Evolutionary conservation across 2,113 vertebrate genomes (phyloP).

Genomic region (Tragelaphus scriptus): DNA sequence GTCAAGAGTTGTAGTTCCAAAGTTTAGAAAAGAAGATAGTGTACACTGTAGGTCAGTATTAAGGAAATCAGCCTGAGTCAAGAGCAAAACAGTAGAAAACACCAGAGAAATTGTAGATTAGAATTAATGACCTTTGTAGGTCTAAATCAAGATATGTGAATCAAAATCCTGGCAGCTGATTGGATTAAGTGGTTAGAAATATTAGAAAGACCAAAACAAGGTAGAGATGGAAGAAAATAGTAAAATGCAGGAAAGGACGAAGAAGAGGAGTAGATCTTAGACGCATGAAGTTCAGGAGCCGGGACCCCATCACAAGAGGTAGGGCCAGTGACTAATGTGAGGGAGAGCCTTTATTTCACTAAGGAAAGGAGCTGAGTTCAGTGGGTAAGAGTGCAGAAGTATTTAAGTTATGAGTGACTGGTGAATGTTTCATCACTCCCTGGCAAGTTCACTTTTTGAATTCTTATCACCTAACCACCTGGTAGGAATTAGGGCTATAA

Average conservation of each 20-base stretch:
- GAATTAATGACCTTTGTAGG: background rate
- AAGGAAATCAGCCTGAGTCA: background rate
- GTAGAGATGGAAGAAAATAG: background rate
- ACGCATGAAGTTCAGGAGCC: background rate
- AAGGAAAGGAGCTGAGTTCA: background rate
- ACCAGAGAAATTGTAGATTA: background rate
- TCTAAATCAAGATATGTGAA: background rate
- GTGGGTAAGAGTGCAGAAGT: background rate
- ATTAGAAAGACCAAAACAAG: background rate
- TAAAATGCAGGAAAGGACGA: background rate
- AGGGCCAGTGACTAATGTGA: background rate
- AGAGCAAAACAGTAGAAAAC: background rate
- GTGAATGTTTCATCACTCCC: background rate
- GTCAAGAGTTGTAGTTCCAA: background rate
- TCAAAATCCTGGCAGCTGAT: background rate
- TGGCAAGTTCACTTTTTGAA: background rate
- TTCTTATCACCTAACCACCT: background rate
- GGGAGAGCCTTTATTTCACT: background rate
- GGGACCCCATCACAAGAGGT: background rate
- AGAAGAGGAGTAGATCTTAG: background rate
- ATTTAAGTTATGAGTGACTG: background rate
- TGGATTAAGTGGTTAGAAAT: background rate
- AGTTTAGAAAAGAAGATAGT: background rate
- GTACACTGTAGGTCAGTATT: background rate
- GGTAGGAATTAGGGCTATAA: background rate